Base-by-base conservation (phyloP, 2,113 vertebrate genomes). In the Macquaria australasica region DNA sequence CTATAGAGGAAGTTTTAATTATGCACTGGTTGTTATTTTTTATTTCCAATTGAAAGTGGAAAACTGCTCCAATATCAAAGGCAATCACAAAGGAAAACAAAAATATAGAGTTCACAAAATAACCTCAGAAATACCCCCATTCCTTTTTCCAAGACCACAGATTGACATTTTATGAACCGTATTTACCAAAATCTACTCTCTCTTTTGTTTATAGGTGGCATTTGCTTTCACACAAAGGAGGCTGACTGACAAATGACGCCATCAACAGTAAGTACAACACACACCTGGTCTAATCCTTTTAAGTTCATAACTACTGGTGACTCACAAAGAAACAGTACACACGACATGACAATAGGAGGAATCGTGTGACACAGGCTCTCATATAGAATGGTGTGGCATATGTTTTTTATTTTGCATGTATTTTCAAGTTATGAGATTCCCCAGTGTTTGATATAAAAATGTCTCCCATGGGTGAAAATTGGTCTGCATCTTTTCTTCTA, bases 181-280 rank as follows among this genome's bases (percentile, higher is more conserved):
- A 68, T 88, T 87, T 79, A 71, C 79, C 16, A 66, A 53, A 16
- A 82, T 72, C 11, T 20, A 20, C 51, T 82, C 53, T 88, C 11
- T 83, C 41, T 81, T 81, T 84, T 90, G 68, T 91, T 92, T 89
- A 63, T 82, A 90, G 91, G 90, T 87, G 59, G 73, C 53, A 79
- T 82, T 78, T 87, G 18, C 20, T 71, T 84, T 84, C 63, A 84
- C 64, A 84, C 75, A 71, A 50, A 78, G 60, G 14, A 78, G 60
- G 14, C 76, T 73, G 60, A 75, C 43, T 70, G 76, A 67, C 80
- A 55, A 45, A 81, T 69, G 55, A 80, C 8, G 16, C 28, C 64
- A 72, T 70, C 67, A 58, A 11, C 34, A 15, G 85, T 93, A 67
- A 85, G 90, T 68, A 53, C 43, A 72, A 59, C 58, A 73, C 59